Evolutionary conservation across 2,113 vertebrate genomes (phyloP), one percentile per base, ranked within the genome.

Genomic region (Podarcis muralis): DNA sequence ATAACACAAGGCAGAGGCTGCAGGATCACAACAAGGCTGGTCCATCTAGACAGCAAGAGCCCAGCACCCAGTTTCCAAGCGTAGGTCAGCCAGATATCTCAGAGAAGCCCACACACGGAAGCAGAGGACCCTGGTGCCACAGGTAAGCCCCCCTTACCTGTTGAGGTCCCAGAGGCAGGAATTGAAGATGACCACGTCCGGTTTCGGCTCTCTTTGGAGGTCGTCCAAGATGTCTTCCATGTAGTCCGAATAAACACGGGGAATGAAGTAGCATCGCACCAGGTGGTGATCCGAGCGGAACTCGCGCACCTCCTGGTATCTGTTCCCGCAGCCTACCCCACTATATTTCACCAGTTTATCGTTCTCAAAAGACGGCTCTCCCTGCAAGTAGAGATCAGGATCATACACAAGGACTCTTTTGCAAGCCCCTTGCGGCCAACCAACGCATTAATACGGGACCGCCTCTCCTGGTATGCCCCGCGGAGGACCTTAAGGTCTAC

Each of bases 91-190:
- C 59, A 62, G 59, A 20, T 62, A 20, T 20, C 18, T 62, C 59
- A 15, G 59, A 62, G 59, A 62, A 62, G 59, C 59, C 59, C 59
- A 62, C 59, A 62, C 13, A 62, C 32, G 20, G 32, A 35, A 74
- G 2, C 11, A 35, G 4, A 27, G 4, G 3, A 1, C 18, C 66
- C 30, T 18, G 18, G 30, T 11, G 69, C 69, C 30, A 30, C 13
- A 48, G 27, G 2, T 11, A 35, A 1, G 16, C 7, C 72, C 35
- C 72, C 5, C 1, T 53, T 87, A 98, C 98, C 98, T 98, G 88
- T 97, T 98, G 80, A 98, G 94, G 81, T 98, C 98, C 98, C 98
- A 98, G 88, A 98, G 87, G 69, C 98, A 98, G 90, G 98, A 98
- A 95, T 98, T 98, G 62, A 98, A 87, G 62, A 98, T 96, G 85